Evolutionary conservation across 1,140 invertebrate species (phyloP).

Genomic region (Saxidomus purpurata): DNA sequence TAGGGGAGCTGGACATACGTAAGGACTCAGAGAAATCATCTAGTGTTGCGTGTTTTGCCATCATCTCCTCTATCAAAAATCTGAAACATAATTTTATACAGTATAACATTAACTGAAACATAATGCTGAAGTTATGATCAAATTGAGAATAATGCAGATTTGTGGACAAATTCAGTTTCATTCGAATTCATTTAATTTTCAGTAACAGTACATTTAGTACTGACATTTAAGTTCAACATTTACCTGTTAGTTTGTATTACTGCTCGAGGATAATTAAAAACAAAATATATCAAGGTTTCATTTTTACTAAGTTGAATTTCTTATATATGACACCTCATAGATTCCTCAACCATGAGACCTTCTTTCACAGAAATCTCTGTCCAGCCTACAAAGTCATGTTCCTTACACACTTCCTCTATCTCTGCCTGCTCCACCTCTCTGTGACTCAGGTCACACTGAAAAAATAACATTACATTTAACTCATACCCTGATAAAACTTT

Average conservation of each 20-base stretch:
- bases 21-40: conserved; percentile 80
- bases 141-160: too few relatives aligned
- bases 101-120: background rate
- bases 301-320: too few relatives aligned
- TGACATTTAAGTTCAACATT: too few relatives aligned
- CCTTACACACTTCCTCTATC: conserved; percentile 88
- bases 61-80: conserved; percentile 83
- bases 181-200: too few relatives aligned
- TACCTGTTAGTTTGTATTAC: too few relatives aligned
- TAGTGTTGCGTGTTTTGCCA: conserved; percentile 80
- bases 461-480: conserved; percentile 28
- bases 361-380: conserved; percentile 89
- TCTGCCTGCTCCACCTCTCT: conserved; percentile 88
- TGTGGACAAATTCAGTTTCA: too few relatives aligned
- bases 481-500: too few relatives aligned
- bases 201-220: too few relatives aligned
- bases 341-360: conserved; percentile 89
- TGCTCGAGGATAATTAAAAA: too few relatives aligned
- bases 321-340: conserved; percentile 87
- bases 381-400: conserved; percentile 89
- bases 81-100: conserved; percentile 71
- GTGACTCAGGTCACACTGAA: conserved; percentile 88
- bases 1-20: conserved; percentile 40
- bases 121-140: too few relatives aligned
- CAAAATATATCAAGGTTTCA: too few relatives aligned